These are phyloP conservation scores for Stigmatopora argus DNA, from an alignment of 2,113 vertebrate species.

Conservation along the genomic window DNA sequence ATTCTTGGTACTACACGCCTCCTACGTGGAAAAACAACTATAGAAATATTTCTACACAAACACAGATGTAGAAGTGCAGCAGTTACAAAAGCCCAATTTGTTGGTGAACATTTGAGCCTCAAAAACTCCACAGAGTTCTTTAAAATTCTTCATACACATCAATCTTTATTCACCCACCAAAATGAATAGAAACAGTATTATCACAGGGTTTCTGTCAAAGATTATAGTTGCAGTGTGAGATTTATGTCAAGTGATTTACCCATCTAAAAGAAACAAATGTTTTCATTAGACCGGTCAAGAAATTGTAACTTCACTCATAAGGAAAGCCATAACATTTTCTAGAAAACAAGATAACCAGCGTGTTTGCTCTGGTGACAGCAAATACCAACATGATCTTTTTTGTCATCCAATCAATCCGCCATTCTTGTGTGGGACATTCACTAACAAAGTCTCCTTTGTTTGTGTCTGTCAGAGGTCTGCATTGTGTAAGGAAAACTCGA, in stretches of 20 bases:
- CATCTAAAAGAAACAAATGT: background rate
- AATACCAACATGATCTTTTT: constrained; percentile 12
- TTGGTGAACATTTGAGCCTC: no score
- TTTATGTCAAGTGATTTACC: background rate
- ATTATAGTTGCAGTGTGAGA: no score
- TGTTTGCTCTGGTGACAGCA: background rate
- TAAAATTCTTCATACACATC: no score
- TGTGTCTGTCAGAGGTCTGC: constrained; percentile 31
- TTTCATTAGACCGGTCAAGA: background rate
- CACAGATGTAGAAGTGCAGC: no score
- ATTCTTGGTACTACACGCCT: no score
- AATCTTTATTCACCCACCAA: no score
- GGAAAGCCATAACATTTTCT: background rate
- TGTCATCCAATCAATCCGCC: constrained; percentile 19
- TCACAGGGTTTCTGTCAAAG: no score
- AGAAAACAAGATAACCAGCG: background rate
- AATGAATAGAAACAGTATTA: no score
- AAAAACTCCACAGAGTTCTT: no score
- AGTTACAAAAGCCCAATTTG: no score
- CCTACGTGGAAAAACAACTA: no score
- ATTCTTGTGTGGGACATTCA: constrained; percentile 5
- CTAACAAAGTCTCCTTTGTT: constrained; percentile 57
- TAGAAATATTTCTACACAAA: no score
- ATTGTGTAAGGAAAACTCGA: constrained; percentile 25
- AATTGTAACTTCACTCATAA: background rate